phyloP scores from a whole-genome alignment of 2,797 vertebrate species.

The Lagothrix lagotricha region DNA sequence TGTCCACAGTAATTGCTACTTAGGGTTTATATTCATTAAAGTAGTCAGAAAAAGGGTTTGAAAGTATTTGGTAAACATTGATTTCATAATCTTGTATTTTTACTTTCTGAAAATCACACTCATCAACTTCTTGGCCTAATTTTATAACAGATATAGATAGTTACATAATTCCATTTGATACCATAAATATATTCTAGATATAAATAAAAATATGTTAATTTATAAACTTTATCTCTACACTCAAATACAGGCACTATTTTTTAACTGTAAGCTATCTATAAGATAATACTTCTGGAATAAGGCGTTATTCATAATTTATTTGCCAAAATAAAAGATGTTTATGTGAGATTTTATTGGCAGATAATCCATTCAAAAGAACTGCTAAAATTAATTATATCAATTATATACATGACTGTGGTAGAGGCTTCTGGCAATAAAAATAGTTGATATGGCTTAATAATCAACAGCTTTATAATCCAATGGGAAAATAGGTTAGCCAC shows the following conservation, averaged over 20 bases:
- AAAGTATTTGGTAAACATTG: background rate
- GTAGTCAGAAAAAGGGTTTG: background rate
- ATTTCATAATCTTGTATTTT: background rate
- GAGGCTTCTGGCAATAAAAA: background rate
- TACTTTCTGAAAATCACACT: background rate
- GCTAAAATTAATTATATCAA: background rate
- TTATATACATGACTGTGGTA: background rate
- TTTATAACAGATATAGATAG: background rate
- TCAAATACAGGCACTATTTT: background rate
- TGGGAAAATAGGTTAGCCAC: background rate
- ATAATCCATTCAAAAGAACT: background rate
- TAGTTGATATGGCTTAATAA: background rate
- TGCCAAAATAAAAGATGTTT: background rate
- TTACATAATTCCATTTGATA: background rate
- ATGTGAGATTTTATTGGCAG: background rate
- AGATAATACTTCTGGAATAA: background rate
- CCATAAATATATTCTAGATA: background rate
- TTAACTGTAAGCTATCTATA: background rate
- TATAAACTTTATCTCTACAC: background rate
- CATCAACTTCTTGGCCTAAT: constrained; percentile 10
- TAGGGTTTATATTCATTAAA: constrained; percentile 43
- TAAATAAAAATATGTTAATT: background rate
- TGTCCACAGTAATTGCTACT: constrained; percentile 37
- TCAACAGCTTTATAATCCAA: background rate
- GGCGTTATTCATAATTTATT: background rate